A percentile compares a stretch with the other conserved stretches of the same genome.
phyloP scores from a whole-genome alignment of 53 echinoderm and acorn worm genomes.

The Henricia sp. region DNA sequence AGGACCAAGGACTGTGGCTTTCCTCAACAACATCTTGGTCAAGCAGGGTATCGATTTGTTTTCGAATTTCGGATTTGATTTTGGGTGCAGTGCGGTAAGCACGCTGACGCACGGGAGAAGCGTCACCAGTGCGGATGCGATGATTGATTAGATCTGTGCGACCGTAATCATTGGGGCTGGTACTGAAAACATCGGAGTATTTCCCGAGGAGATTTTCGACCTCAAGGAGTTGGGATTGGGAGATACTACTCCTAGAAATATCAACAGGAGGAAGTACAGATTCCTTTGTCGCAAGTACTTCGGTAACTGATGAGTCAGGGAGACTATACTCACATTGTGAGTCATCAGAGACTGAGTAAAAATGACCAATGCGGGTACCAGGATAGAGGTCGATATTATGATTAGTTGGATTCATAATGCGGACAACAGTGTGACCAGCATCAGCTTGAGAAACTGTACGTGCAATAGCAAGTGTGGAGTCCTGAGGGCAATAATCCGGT shows the following conservation, averaged over 20 bases:
- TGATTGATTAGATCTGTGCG: conserved; percentile 58
- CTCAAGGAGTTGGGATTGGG: conserved; percentile 23
- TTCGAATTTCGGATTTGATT: conserved; percentile 56
- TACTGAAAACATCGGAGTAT: conserved; percentile 43
- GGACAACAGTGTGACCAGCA: conserved; percentile 18
- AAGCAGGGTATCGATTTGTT: conserved; percentile 60
- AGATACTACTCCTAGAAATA: conserved; percentile 22
- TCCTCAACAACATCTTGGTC: conserved; percentile 66
- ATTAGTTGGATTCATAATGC: conserved; percentile 39
- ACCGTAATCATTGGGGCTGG: conserved; percentile 52
- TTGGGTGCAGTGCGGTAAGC: conserved; percentile 66
- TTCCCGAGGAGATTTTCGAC: conserved; percentile 15
- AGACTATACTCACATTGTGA: not conserved
- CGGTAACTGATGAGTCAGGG: not conserved
- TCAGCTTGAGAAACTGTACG: conserved; percentile 23
- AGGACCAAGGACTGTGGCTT: conserved; percentile 71
- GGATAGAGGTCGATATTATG: conserved; percentile 16
- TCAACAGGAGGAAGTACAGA: not conserved
- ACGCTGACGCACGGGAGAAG: conserved; percentile 60
- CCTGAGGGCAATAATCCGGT: not conserved
- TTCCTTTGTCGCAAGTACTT: not conserved
- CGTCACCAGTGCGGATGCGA: conserved; percentile 51
- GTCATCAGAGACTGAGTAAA: conserved; percentile 47
- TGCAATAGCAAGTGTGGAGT: conserved; percentile 27
- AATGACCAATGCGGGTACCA: conserved; percentile 40